phyloP scores from a whole-genome alignment of 1,140 invertebrate species.

The Hyles euphorbiae region DNA sequence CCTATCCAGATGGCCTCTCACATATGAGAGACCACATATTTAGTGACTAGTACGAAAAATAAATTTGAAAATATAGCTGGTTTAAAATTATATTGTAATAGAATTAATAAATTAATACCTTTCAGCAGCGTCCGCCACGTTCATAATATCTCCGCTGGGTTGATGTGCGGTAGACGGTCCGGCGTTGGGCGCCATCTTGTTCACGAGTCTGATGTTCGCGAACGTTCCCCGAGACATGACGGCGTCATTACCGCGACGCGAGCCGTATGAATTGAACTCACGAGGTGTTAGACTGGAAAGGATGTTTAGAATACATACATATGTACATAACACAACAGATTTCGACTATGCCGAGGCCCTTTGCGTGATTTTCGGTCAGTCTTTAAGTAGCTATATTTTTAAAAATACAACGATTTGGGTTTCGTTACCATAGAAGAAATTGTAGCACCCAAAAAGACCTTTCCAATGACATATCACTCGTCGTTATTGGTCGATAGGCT shows the following conservation, averaged over 20 bases:
- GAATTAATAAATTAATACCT: constrained; percentile 65
- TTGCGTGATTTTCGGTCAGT: too few species aligned
- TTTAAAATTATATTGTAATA: too few species aligned
- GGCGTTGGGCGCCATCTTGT: constrained; percentile 89
- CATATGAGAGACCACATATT: too few species aligned
- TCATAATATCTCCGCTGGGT: constrained; percentile 93
- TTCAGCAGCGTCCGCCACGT: constrained; percentile 97
- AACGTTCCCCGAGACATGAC: constrained; percentile 98
- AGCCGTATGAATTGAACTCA: constrained; percentile 99
- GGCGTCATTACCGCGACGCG: constrained; percentile 96
- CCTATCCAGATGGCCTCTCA: too few species aligned
- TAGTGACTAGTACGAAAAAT: too few species aligned
- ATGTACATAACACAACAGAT: neutral
- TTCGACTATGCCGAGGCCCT: neutral
- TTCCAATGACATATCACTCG: too few species aligned
- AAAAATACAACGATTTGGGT: too few species aligned
- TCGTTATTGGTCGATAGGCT: too few species aligned
- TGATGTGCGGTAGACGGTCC: constrained; percentile 94
- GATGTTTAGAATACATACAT: neutral
- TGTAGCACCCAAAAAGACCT: too few species aligned
- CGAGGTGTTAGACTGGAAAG: constrained; percentile 85
- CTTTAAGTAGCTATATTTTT: too few species aligned
- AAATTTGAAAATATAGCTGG: too few species aligned
- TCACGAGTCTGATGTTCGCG: constrained; percentile 97
- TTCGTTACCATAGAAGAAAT: too few species aligned